A percentile compares a stretch with the other conserved stretches of the same genome.
phyloP scores from a whole-genome alignment of 2,888 invertebrate genomes.

The Nyleta sp. region DNA sequence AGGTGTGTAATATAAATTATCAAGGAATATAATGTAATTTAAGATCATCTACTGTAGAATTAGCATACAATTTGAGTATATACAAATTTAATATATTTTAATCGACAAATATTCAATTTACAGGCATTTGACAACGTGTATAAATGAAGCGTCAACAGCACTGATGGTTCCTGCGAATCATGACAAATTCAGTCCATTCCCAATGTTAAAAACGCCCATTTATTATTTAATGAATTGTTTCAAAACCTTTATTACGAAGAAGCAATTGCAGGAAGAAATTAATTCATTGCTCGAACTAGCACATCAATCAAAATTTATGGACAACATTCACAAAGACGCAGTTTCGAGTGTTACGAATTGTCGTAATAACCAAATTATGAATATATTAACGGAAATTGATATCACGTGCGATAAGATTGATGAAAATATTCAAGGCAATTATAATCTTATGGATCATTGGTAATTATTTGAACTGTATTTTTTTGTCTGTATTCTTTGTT shows the following conservation, averaged over 20 bases:
- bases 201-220: conserved; percentile 74
- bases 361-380: too few species aligned
- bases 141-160: conserved; percentile 68
- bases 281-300: too few species aligned
- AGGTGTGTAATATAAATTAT: conserved; percentile 67
- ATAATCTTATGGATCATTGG: too few species aligned
- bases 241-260: conserved; percentile 65
- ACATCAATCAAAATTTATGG: neutral
- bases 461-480: too few species aligned
- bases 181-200: conserved; percentile 68
- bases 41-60: too few species aligned
- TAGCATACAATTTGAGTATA: too few species aligned
- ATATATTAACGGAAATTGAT: too few species aligned
- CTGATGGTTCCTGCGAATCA: conserved; percentile 59
- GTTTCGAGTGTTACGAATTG: too few species aligned
- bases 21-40: neutral
- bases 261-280: conserved; percentile 41
- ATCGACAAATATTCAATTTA: conserved; percentile 39
- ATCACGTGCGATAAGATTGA: too few species aligned
- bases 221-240: conserved; percentile 76
- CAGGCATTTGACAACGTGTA: conserved; percentile 72
- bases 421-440: too few species aligned
- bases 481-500: too few species aligned
- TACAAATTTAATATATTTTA: neutral
- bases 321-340: too few species aligned